A percentile compares a stretch with the other conserved stretches of the same genome.
Conservation (phyloP, 2,888 invertebrate genomes). For the Brachyptera putata region DNA sequence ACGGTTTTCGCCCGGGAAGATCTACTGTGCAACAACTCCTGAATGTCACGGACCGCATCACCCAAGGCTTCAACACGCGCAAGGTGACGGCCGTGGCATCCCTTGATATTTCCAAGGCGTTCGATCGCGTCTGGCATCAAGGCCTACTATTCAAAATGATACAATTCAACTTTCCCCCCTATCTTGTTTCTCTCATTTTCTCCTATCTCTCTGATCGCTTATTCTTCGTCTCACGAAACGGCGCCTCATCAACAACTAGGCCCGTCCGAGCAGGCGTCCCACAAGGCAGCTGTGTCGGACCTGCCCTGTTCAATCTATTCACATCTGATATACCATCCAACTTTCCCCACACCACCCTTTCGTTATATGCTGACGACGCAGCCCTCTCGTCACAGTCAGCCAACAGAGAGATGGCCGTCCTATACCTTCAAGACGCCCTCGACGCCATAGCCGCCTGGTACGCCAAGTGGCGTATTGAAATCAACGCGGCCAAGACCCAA, state of each 20-base stretch:
- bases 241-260: neutral
- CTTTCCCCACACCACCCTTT: neutral
- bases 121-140: neutral
- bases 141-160: neutral
- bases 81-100: neutral
- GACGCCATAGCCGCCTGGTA: neutral
- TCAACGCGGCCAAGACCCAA: conserved; percentile 28
- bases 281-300: neutral
- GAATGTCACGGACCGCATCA: neutral
- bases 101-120: neutral
- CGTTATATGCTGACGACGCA: conserved; percentile 1
- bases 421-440: neutral
- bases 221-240: neutral
- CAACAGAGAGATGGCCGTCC: neutral
- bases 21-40: neutral
- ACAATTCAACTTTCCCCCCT: neutral
- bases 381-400: neutral
- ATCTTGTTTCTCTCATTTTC: neutral
- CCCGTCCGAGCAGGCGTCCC: too few species aligned
- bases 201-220: conserved; percentile 5
- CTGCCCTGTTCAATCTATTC: neutral
- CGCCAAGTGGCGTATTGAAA: conserved; percentile 19
- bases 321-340: neutral
- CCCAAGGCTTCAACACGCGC: neutral
- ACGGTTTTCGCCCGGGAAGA: neutral